Conservation (phyloP, 1,140 invertebrate species). For the Eulimnadia texana region DNA sequence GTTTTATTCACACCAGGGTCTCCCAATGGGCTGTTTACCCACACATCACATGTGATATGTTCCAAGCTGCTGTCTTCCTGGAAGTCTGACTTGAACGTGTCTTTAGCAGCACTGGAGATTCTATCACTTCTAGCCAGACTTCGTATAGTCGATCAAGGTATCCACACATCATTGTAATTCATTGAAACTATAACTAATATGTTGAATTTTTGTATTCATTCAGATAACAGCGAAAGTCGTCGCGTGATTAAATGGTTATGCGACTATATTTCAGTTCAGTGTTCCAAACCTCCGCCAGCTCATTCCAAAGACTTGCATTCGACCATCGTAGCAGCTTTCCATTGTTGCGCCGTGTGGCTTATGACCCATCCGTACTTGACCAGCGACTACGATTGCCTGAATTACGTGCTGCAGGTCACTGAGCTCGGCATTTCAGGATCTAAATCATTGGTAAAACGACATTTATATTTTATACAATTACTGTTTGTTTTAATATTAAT, state of each 20-base stretch:
- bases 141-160: constrained; percentile 69
- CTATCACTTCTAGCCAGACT: constrained; percentile 74
- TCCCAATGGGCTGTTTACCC: constrained; percentile 71
- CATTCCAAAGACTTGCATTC: constrained; percentile 98
- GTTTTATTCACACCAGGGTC: constrained; percentile 39
- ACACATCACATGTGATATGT: constrained; percentile 82
- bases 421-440: constrained; percentile 94
- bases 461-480: too few relatives aligned
- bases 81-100: constrained; percentile 90
- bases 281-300: constrained; percentile 80
- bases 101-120: constrained; percentile 81
- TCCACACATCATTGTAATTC: constrained; percentile 6
- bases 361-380: constrained; percentile 72
- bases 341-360: constrained; percentile 82
- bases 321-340: constrained; percentile 87
- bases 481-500: neutral
- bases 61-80: constrained; percentile 87
- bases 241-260: constrained; percentile 94
- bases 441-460: constrained; percentile 55
- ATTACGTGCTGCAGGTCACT: constrained; percentile 85
- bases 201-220: constrained; percentile 6
- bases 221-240: constrained; percentile 73
- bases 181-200: neutral
- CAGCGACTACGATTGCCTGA: constrained; percentile 80
- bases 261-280: constrained; percentile 87